phyloP scores from a whole-genome alignment of 1,140 invertebrate species.

The Samia ricini region DNA sequence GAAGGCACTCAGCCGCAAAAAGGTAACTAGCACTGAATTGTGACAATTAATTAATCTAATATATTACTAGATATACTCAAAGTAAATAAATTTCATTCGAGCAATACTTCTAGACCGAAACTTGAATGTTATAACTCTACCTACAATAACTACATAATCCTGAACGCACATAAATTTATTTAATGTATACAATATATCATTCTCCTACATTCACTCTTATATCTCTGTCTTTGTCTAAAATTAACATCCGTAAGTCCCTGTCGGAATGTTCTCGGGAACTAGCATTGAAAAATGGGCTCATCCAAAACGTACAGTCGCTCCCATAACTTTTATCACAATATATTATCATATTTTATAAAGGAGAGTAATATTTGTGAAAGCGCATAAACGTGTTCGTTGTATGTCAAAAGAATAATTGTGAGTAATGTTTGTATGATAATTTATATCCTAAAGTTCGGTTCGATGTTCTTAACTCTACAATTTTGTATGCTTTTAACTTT shows the following conservation, averaged over 20 bases:
- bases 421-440: no score
- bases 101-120: neutral
- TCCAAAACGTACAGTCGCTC: neutral
- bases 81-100: no score
- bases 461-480: no score
- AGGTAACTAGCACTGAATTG: no score
- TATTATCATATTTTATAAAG: neutral
- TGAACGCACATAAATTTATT: slow-evolving; percentile 5
- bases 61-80: no score
- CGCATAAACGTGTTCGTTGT: neutral
- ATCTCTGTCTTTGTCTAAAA: slow-evolving; percentile 4
- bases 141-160: slow-evolving; percentile 22
- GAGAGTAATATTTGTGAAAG: neutral
- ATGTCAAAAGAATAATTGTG: neutral
- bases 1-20: no score
- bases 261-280: neutral
- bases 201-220: neutral
- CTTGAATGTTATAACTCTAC: neutral
- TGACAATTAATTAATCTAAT: no score
- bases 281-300: slow-evolving; percentile 3
- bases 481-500: no score
- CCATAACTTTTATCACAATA: neutral
- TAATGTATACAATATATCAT: slow-evolving; percentile 6
- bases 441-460: no score
- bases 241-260: slow-evolving; percentile 4